Percentiles rank a stretch among this genome's conserved stretches.
Conservation (phyloP, 2,797 vertebrate genomes). For the Galagoides demidoff region DNA sequence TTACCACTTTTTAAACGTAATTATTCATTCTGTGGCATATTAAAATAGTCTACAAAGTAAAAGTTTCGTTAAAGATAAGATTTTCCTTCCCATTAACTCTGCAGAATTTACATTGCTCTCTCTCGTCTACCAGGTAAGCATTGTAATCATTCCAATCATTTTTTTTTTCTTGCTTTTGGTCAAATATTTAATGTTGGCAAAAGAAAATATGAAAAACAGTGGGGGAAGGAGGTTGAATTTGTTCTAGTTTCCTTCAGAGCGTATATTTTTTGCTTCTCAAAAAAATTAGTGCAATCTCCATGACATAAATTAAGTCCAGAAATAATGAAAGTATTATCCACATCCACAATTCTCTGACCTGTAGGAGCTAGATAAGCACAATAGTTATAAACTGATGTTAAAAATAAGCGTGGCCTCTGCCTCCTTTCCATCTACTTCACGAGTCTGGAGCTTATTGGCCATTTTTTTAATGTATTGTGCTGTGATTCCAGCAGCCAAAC, state of each 20-base stretch:
- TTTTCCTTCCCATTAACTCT: slow-evolving; percentile 57
- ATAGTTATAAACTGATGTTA: background rate
- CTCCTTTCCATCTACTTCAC: background rate
- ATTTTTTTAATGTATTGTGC: background rate
- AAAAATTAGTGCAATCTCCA: background rate
- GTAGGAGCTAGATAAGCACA: background rate
- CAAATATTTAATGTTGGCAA: slow-evolving; percentile 48
- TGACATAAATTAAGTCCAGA: background rate
- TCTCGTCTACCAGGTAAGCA: slow-evolving; percentile 58
- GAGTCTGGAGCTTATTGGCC: background rate
- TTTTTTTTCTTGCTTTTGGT: slow-evolving; percentile 27
- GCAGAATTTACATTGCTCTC: slow-evolving; percentile 51
- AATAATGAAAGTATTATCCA: background rate
- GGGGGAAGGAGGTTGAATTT: background rate
- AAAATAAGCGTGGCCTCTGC: background rate
- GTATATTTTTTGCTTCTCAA: background rate
- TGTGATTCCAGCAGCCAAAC: background rate
- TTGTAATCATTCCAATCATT: slow-evolving; percentile 44
- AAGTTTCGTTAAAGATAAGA: slow-evolving; percentile 65
- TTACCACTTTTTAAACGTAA: slow-evolving; percentile 71
- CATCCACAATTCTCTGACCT: background rate
- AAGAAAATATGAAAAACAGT: background rate
- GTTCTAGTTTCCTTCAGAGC: slow-evolving; percentile 8
- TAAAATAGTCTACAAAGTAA: slow-evolving; percentile 63
- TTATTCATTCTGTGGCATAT: slow-evolving; percentile 63